Base-by-base conservation (phyloP, 2,888 invertebrate genomes). In the Polyommatus icarus region DNA sequence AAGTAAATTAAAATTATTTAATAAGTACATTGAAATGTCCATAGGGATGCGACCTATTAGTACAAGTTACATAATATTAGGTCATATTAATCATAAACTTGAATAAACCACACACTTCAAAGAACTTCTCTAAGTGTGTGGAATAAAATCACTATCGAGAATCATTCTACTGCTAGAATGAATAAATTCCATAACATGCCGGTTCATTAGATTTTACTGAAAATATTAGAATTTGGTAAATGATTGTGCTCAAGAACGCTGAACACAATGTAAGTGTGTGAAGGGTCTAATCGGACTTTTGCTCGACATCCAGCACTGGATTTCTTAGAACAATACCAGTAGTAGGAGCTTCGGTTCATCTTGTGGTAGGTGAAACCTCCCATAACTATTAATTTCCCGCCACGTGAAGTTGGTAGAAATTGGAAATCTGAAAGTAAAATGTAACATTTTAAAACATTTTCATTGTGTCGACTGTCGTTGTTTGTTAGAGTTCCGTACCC, bases 321-420 rank as follows among this genome's bases (percentile, higher is more conserved):
- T 71, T 83, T 83, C n/a, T 78, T 83, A 1, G 84, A 84, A 59
- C 85, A 85, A 76, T 83, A 82, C 84, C 84, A 84, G 75, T 78
- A 79, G 29, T 80, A 77, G 0, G 81, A 80, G 6, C 76, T 77
- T 72, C 78, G 80, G 76, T 82, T 82, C 71, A 77, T 79, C 76
- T 82, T 81, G 36, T 81, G 81, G 76, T 82, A 84, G 0, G 82
- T 83, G 57, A 84, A 79, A 6, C 82, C 82, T 6, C 80, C 76
- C 18, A 83, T 61, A 1, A 80, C 57, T 12, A 83, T 67, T 0
- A 82, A 78, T n/a, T 77, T 78, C 46, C 82, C 81, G 0, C 81
- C 80, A 3, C 81, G 78, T 0, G 61, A 20, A 1, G 81, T 77
- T 24, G 79, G 73, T 36, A 77, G 20, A 10, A 81, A 79, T 50